Conservation (phyloP, 2,888 invertebrate species). For the Eremobia ochroleuca region DNA sequence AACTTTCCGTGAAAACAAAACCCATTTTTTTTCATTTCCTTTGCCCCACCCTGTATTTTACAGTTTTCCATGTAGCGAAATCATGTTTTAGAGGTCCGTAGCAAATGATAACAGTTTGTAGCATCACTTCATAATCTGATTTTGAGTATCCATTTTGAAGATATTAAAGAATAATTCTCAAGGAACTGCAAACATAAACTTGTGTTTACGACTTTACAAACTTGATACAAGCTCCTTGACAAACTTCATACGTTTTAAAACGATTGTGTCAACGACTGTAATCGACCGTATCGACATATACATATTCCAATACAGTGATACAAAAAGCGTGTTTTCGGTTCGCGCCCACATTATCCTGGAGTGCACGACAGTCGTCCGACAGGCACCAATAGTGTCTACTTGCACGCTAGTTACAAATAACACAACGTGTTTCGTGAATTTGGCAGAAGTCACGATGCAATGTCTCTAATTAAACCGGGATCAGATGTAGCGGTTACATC, state of each 20-base stretch:
- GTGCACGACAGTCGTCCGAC: conserved; percentile 22
- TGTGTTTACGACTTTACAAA: background rate
- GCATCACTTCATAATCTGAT: background rate
- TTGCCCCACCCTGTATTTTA: too few species aligned
- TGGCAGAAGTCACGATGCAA: conserved; percentile 75
- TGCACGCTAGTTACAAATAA: conserved; percentile 66
- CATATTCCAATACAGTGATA: conserved; percentile 1
- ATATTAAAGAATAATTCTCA: too few species aligned
- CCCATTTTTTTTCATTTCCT: background rate
- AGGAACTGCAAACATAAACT: background rate
- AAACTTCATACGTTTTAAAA: background rate
- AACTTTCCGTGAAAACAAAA: background rate
- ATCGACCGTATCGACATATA: background rate
- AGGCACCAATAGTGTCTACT: conserved; percentile 45
- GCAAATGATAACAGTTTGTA: background rate
- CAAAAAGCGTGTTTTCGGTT: conserved; percentile 23
- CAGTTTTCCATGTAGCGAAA: background rate
- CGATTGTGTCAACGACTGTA: background rate
- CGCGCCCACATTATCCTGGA: conserved; percentile 17
- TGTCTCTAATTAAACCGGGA: conserved; percentile 86
- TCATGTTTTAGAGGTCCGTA: background rate
- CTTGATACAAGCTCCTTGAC: background rate
- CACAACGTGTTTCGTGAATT: conserved; percentile 72
- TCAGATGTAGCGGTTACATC: conserved; percentile 81
- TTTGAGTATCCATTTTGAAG: background rate